Evolutionary conservation across 2,888 invertebrate species (phyloP), one percentile per base, ranked within the genome.

Genomic region (Phaonia tiefii): DNA sequence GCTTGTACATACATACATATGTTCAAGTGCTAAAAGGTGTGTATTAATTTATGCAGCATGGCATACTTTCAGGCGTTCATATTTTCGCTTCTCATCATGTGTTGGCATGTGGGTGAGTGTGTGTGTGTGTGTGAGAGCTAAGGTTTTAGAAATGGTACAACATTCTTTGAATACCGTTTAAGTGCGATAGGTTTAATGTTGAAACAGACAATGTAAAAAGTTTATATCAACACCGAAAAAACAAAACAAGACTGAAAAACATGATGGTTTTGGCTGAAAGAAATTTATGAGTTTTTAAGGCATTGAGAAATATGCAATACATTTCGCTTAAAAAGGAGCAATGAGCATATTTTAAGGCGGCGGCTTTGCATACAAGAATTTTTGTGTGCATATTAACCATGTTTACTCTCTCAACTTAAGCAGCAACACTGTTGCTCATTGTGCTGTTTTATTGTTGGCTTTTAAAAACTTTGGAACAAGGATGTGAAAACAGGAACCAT

Each of bases 41-140:
- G 39, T 75, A 17, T 63, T 58, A 77, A 82, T 58, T 75, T 82
- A 76, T 82, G 46, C 73, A 70, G 63, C 86, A 81, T 84, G 85
- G 85, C 84, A 85, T 82, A 84, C 82, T 84, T 85, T 80, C 51
- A 60, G 82, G 67, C 83, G 66, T 82, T 79, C 37, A 67, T 78
- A 77, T 42, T 31, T 49, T 56, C 17, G 5, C 49, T 51, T 37
- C 49, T 3, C 15, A n/a, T 22, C 22, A 31, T 25, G 7, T 7
- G 42, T 25, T 1, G 25, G 20, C 37, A 17, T 37, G 37, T n/a
- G 7, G 3, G n/a, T 5, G 37, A 25, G 8, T 71, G 65, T 22
- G 63, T 46, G 37, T 20, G 17, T 22, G 20, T 37, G 22, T 37
- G 8, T 26, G 56, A 67, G 17, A 31, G 42, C 13, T 13, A 46